Percentiles rank a stretch among this genome's conserved stretches.
These are phyloP conservation scores for Diadromus collaris DNA, from an alignment of 2,888 invertebrate genomes.

Conservation along the genomic window DNA sequence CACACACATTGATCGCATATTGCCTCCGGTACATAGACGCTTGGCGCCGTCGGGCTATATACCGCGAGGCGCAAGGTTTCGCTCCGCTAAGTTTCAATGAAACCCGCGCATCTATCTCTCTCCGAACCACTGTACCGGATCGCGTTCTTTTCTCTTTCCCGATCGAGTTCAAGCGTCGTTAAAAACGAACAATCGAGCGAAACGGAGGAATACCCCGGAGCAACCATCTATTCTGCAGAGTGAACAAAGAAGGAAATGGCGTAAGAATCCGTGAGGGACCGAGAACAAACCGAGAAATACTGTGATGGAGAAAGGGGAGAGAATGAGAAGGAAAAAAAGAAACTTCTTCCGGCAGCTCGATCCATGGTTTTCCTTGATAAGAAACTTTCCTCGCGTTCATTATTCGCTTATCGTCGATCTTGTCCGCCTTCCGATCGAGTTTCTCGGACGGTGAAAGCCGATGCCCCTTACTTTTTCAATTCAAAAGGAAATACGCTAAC, in stretches of 20 bases:
- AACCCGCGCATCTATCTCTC: conserved; percentile 19
- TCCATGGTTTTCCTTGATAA: conserved; percentile 57
- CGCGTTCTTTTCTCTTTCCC: conserved; percentile 15
- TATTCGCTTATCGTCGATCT: conserved; percentile 57
- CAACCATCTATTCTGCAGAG: conserved; percentile 15
- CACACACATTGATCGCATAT: conserved; percentile 13
- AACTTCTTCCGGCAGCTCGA: conserved; percentile 55
- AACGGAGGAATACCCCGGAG: conserved; percentile 45
- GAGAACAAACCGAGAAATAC: conserved; percentile 37
- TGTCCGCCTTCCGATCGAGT: conserved; percentile 52
- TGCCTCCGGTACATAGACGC: conserved; percentile 24
- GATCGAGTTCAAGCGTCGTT: conserved; percentile 55
- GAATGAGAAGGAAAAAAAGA: conserved; percentile 26
- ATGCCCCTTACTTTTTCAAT: neutral
- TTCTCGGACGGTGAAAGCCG: conserved; percentile 45
- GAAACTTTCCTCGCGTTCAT: conserved; percentile 59
- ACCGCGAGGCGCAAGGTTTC: conserved; percentile 37
- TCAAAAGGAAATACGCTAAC: neutral
- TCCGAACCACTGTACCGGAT: neutral
- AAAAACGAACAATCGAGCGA: conserved; percentile 59
- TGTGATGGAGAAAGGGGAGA: conserved; percentile 16
- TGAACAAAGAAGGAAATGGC: conserved; percentile 32
- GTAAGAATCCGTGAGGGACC: conserved; percentile 26
- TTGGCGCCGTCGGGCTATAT: conserved; percentile 38
- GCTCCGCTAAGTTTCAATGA: conserved; percentile 51